Base-by-base conservation (phyloP, 2,888 invertebrate genomes). In the Amblyteles armatorius region DNA sequence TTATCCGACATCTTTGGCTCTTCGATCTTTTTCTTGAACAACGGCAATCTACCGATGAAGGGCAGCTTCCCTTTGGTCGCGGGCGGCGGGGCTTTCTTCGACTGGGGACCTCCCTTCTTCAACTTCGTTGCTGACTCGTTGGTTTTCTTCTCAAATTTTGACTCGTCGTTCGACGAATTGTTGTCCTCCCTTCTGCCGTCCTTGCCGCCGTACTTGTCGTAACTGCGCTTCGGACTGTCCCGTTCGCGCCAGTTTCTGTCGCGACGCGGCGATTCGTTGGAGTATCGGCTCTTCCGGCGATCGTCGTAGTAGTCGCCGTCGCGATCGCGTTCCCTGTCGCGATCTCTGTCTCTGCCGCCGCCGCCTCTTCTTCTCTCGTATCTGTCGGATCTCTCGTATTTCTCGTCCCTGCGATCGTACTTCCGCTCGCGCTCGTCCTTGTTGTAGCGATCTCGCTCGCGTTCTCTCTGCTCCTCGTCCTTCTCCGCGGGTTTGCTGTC, bases 41-140 rank as follows among this genome's bases (percentile, higher is more conserved):
- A 95, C 0, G 98, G 98, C 96, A 98, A 96, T 92, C 97, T 96
- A 87, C 98, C 98, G 87, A 98, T 98, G 89, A 98, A 97, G 0
- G 97, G 97, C 91, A 97, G 94, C 92, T 97, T 97, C 85, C 96
- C 96, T 86, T 96, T 96, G 0, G 88, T 88, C 71, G 93, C 92
- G 4, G 92, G 92, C 3, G 84, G 89, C 7, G 83, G 88, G 2
- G 92, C 83, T 44, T 93, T 93, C 85, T 93, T 94, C 85, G 92
- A 91, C 69, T 90, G 68, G 26, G 57, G 11, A 1, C 87, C 74
- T 13, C 89, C 88, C 84, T 92, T 93, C 72, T 91, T 92, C 2
- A 89, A 87, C 78, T 93, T 91, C 0, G 91, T 90, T 4, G 91
- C 90, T 0, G 90, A 92, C 33, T 92, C 93, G 84, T 90, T 92